Evolutionary conservation across 2,888 invertebrate genomes (phyloP).

Genomic region (Drosophila pseudotalamancana): DNA sequence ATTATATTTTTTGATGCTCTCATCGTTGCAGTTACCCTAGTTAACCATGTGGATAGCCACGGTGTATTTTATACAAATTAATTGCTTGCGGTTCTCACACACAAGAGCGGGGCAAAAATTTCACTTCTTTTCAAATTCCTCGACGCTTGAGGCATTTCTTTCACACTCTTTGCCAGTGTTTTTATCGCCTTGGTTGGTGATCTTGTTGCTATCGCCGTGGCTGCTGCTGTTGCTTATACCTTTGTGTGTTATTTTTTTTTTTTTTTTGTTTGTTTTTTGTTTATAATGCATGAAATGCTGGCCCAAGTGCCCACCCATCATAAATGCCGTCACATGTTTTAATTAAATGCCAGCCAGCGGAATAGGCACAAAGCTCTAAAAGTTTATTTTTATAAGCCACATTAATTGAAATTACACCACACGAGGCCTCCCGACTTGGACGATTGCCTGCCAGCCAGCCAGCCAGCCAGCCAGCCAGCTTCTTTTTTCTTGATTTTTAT

Average conservation of each 20-base stretch:
- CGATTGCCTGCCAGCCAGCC: background rate
- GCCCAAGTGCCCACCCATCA: constrained; percentile 59
- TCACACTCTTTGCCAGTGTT: constrained; percentile 68
- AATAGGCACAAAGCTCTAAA: constrained; percentile 65
- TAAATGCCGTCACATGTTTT: constrained; percentile 68
- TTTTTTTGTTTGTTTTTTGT: constrained; percentile 50
- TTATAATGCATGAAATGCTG: constrained; percentile 59
- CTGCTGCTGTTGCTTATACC: constrained; percentile 15
- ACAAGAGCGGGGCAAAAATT: constrained; percentile 70
- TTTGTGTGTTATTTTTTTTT: constrained; percentile 29
- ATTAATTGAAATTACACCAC: constrained; percentile 75
- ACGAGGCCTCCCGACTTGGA: constrained; percentile 3
- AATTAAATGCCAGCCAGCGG: constrained; percentile 62
- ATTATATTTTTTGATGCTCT: background rate
- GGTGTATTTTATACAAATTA: constrained; percentile 72
- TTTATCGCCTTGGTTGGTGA: constrained; percentile 52
- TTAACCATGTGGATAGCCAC: constrained; percentile 2
- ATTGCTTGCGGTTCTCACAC: constrained; percentile 76
- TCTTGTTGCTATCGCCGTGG: constrained; percentile 40
- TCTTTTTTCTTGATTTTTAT: constrained; percentile 26
- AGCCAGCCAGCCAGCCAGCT: background rate
- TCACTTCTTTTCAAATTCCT: constrained; percentile 80
- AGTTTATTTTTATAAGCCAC: constrained; percentile 50
- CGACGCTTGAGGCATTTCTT: constrained; percentile 63
- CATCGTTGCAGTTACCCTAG: constrained; percentile 10